Conservation (phyloP, 2,888 invertebrate species). For the Eumacrocentrus americanus region DNA sequence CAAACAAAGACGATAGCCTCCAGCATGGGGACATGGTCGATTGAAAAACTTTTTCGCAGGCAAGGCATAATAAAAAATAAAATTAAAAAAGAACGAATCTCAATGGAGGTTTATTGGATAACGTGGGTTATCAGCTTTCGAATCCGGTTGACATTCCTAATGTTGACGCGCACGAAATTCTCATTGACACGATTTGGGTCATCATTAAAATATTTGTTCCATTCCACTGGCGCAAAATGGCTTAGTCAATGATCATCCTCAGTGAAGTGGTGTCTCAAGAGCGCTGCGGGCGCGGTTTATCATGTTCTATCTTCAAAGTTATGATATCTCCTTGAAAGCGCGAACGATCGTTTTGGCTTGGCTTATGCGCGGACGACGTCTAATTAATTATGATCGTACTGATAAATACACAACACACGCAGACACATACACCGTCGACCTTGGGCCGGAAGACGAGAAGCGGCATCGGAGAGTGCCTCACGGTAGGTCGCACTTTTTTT, state of each 20-base stretch:
- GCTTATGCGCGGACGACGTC: constrained; percentile 19
- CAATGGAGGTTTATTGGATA: neutral
- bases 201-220: constrained; percentile 16
- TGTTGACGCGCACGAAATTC: neutral
- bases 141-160: constrained; percentile 17
- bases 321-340: constrained; percentile 9
- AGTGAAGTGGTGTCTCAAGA: constrained; percentile 20
- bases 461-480: neutral
- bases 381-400: constrained; percentile 36
- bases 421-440: constrained; percentile 36
- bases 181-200: constrained; percentile 3
- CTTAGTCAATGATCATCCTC: constrained; percentile 5
- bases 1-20: neutral
- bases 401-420: constrained; percentile 34
- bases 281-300: constrained; percentile 7
- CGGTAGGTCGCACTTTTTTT: constrained; percentile 31
- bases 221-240: neutral
- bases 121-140: constrained; percentile 16
- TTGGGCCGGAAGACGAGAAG: constrained; percentile 32
- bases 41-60: neutral
- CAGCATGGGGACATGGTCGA: neutral
- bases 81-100: neutral
- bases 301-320: constrained; percentile 17
- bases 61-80: neutral
- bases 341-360: constrained; percentile 10